Base-by-base conservation (phyloP, 2,888 invertebrate genomes). In the Drosophila melanosoma region DNA sequence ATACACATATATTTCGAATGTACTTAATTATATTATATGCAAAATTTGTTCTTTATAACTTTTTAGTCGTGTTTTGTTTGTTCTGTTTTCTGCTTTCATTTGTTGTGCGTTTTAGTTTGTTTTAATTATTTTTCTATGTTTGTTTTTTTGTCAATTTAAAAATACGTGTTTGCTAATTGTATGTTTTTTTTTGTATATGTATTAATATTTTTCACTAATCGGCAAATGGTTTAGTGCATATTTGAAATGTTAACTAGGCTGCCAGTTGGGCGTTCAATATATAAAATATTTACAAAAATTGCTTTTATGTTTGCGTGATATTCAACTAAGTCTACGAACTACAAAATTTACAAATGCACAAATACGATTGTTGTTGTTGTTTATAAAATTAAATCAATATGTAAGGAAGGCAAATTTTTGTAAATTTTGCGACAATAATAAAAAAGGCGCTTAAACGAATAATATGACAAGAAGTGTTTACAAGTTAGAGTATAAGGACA, bases 211-310 rank as follows among this genome's bases (percentile, higher is more conserved):
- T 71, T 75, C 69, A 69, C 88, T 87, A 85, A 79, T 79, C 75
- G 79, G 90, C 86, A 82, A 79, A 65, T 17, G 12, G 49, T 68
- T 64, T 62, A 66, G 62, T 69, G 70, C 54, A 56, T 58, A 33
- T 33, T 70, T 83, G 77, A 70, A 82, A 85, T 90, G 90, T 86
- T 88, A 90, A 86, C 90, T 90, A 88, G 83, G 76, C 70, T 78
- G 82, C 69, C 74, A 62, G 42, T 62, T 29, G 33, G 74, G 82
- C 82, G 61, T 82, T 79, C 52, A 71, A 67, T 79, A 69, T 83
- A 83, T 86, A 83, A 80, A 90, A 86, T 86, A 90, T 86, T 72
- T 90, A 86, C 90, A 90, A 90, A 90, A 72, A 62, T 59, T 69
- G 42, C 48, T 45, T 54, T n/a, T 10, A 7, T 26, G 1, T 54